phyloP scores from a whole-genome alignment of 2,888 invertebrate genomes.

The Leuctra nigra region DNA sequence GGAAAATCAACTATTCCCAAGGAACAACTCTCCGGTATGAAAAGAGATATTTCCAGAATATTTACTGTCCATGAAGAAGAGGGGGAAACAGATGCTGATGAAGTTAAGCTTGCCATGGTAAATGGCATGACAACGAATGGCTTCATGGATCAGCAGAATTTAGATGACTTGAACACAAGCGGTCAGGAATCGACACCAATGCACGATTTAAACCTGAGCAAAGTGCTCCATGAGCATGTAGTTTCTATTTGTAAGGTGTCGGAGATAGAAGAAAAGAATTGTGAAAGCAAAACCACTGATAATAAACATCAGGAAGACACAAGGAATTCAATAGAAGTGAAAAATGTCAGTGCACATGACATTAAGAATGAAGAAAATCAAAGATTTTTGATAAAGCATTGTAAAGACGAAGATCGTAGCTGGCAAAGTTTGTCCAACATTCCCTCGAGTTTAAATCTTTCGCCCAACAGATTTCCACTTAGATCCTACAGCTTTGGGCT shows the following conservation, averaged over 20 bases:
- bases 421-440: slow-evolving; percentile 25
- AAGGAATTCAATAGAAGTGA: slow-evolving; percentile 38
- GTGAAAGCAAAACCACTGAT: slow-evolving; percentile 31
- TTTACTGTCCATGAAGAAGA: slow-evolving; percentile 76
- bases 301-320: slow-evolving; percentile 40
- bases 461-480: slow-evolving; percentile 43
- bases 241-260: slow-evolving; percentile 64
- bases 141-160: not conserved
- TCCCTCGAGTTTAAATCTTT: not conserved
- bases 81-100: slow-evolving; percentile 24
- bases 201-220: slow-evolving; percentile 53
- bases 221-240: slow-evolving; percentile 63
- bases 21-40: slow-evolving; percentile 44
- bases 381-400: slow-evolving; percentile 8
- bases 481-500: slow-evolving; percentile 48
- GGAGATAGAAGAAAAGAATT: slow-evolving; percentile 37
- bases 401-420: slow-evolving; percentile 16
- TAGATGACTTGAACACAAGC: not conserved
- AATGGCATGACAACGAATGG: not conserved
- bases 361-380: not conserved
- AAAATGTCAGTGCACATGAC: not conserved
- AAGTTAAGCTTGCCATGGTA: not conserved
- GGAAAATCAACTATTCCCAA: slow-evolving; percentile 18
- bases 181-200: slow-evolving; percentile 52
- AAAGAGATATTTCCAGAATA: slow-evolving; percentile 70